Base-by-base conservation (phyloP, 2,113 vertebrate species). In the Lagopus muta region DNA sequence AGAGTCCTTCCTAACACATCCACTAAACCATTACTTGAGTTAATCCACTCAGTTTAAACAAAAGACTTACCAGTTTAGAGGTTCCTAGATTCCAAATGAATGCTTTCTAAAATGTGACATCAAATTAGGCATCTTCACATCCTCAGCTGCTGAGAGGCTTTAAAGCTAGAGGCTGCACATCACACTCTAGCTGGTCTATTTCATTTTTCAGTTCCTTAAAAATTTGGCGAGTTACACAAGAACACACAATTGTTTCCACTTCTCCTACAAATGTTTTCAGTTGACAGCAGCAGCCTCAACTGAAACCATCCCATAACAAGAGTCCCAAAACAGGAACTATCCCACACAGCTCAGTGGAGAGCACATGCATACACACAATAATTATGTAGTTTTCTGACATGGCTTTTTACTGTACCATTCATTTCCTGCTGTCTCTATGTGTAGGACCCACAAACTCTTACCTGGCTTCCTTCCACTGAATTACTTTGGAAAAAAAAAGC, bases 231-330 rank as follows among this genome's bases (percentile, higher is more conserved):
- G 48, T 30, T 72, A 80, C 17, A 86, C 34, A 6, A 43, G 50
- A 94, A 86, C 17, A 47, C 8, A 15, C 17, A 71, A 81, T 92
- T 86, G 86, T 38, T 91, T 82, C 89, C 40, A 66, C n/a, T 54
- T 93, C 19, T 15, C 69, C n/a, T 84, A 76, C 58, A 72, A 71
- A 81, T 54, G 13, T 48, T 72, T 73, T 60, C 43, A 83, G 48
- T 22, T 80, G 69, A 91, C 72, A 82, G 88, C 86, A 24, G 16
- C 28, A 90, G 55, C 38, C n/a, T 54, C 50, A 50, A 38, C 38
- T 38, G 38, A 28, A 86, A 88, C 32, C 18, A 28, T 80, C 54
- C 32, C 36, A 40, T 10, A 66, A 82, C 48, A 75, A 82, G 11
- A 5, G 32, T 70, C 94, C 34, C 45, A 86, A 83, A 93, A 90